Percentiles rank a stretch among this genome's conserved stretches.
Conservation (phyloP, 2,113 vertebrate genomes). For the Rostratula benghalensis region DNA sequence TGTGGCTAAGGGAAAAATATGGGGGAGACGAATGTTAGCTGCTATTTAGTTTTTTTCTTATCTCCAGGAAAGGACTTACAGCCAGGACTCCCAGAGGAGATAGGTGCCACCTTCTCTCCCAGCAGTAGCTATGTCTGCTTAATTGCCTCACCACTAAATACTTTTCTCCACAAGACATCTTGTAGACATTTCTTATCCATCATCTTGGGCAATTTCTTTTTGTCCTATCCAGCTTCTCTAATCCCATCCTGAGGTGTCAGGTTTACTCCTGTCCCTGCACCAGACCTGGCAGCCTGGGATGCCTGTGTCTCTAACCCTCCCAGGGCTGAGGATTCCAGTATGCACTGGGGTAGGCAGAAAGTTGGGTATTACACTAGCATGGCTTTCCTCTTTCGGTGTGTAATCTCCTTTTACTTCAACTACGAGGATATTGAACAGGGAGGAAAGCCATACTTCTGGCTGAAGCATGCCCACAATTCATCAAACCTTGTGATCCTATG, state of each 20-base stretch:
- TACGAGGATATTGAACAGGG: neutral
- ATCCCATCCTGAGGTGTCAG: neutral
- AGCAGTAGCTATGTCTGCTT: neutral
- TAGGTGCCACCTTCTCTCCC: neutral
- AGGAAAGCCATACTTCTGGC: neutral
- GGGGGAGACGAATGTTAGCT: neutral
- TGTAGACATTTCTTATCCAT: neutral
- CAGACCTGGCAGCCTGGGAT: neutral
- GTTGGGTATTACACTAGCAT: neutral
- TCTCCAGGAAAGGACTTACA: slow-evolving; percentile 11
- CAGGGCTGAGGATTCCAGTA: neutral
- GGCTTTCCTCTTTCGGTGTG: slow-evolving; percentile 3
- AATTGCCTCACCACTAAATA: neutral
- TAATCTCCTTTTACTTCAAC: neutral
- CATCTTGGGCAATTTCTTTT: neutral
- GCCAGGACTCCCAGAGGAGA: neutral
- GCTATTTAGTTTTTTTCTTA: slow-evolving; percentile 13
- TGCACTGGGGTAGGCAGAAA: neutral
- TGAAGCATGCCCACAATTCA: neutral
- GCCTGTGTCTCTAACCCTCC: neutral
- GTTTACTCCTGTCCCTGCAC: neutral
- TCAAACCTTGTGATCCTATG: neutral
- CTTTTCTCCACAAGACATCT: neutral
- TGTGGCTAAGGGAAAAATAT: slow-evolving; percentile 33
- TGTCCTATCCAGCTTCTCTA: neutral